These are phyloP conservation scores for Muscicapa striata DNA, from an alignment of 2,797 vertebrate species.

Conservation along the genomic window DNA sequence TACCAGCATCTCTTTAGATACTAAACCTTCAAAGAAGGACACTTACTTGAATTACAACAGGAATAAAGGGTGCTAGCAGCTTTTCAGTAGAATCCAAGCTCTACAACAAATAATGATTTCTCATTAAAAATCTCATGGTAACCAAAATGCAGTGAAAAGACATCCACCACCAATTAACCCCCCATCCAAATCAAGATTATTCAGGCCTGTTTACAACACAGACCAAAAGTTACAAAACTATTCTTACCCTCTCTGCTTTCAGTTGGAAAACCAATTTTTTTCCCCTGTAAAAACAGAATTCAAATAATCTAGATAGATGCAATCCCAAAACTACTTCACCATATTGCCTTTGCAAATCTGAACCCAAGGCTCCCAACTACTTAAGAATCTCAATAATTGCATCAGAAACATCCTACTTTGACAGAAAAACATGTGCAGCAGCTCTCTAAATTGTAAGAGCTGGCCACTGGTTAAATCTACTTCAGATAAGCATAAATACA, in stretches of 20 bases:
- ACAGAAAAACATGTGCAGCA: neutral
- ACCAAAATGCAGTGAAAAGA: neutral
- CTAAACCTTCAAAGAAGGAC: neutral
- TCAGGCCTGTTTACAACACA: neutral
- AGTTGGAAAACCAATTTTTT: neutral
- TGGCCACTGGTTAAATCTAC: neutral
- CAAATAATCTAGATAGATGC: neutral
- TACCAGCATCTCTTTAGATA: neutral
- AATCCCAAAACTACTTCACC: neutral
- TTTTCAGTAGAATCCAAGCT: slow-evolving; percentile 83
- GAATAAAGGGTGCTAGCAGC: slow-evolving; percentile 74
- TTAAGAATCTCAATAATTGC: neutral
- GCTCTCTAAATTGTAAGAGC: neutral
- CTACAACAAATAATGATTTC: slow-evolving; percentile 67
- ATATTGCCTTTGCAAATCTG: neutral
- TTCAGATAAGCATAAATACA: neutral
- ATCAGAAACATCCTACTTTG: neutral
- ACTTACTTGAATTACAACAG: slow-evolving; percentile 57
- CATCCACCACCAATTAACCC: neutral
- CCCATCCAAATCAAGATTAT: neutral
- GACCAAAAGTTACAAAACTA: neutral
- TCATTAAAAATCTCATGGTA: neutral
- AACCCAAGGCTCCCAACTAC: neutral
- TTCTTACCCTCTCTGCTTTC: neutral
- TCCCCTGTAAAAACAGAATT: neutral